phyloP scores from a whole-genome alignment of 92 coral and sea anemone genomes.

The Porites divaricata region DNA sequence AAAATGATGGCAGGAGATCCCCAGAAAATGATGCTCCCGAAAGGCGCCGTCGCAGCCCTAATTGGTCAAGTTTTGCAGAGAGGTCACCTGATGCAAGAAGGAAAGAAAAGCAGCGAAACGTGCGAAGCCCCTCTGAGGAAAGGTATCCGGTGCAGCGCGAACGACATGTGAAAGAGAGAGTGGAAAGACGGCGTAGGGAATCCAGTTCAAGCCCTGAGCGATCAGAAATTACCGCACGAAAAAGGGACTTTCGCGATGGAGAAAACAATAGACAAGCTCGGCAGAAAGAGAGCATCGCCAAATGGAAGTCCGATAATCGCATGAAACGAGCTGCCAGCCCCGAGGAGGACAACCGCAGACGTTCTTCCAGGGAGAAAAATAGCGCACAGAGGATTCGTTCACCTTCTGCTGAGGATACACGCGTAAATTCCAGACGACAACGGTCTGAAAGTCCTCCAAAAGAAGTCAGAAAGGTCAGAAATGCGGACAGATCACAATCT shows the following conservation, averaged over 20 bases:
- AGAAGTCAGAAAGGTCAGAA: not conserved
- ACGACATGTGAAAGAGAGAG: not conserved
- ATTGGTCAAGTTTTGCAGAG: slow-evolving; percentile 33
- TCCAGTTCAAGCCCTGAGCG: slow-evolving; percentile 36
- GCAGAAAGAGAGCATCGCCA: not conserved
- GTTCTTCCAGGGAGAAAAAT: slow-evolving; percentile 38
- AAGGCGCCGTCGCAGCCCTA: slow-evolving; percentile 14
- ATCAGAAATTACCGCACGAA: not conserved
- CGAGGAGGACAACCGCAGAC: slow-evolving; percentile 14
- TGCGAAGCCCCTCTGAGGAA: slow-evolving; percentile 36
- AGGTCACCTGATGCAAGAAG: slow-evolving; percentile 18
- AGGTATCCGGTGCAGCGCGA: not conserved
- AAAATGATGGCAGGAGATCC: not conserved
- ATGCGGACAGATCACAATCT: not conserved
- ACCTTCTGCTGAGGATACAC: slow-evolving; percentile 19
- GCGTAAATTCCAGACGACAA: slow-evolving; percentile 4
- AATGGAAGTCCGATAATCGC: not conserved
- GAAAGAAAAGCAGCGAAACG: slow-evolving; percentile 1
- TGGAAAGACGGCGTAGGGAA: slow-evolving; percentile 12
- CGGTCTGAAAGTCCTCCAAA: slow-evolving; percentile 7
- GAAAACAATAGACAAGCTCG: not conserved
- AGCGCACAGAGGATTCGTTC: not conserved
- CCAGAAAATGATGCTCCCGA: slow-evolving; percentile 1
- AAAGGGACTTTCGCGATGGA: slow-evolving; percentile 32
- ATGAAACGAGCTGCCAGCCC: not conserved